These are phyloP conservation scores for Lophura nycthemera DNA, from an alignment of 2,113 vertebrate genomes.

Conservation along the genomic window DNA sequence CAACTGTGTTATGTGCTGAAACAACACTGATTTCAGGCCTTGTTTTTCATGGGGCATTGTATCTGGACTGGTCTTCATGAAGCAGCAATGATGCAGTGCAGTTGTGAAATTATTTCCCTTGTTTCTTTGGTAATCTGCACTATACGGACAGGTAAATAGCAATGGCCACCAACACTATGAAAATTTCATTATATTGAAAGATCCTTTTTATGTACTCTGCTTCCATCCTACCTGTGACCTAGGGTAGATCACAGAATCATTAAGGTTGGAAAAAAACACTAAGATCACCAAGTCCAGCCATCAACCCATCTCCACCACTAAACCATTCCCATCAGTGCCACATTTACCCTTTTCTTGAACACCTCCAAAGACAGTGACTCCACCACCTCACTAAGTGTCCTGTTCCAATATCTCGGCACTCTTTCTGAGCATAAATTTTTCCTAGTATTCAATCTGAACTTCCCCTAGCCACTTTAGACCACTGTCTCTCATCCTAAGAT, in stretches of 20 bases:
- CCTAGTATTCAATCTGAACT: too few species aligned
- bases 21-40: not conserved
- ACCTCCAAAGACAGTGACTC: too few species aligned
- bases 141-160: not conserved
- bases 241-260: not conserved
- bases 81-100: not conserved
- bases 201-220: not conserved
- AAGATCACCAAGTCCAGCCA: too few species aligned
- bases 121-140: not conserved
- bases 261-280: too few species aligned
- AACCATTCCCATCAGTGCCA: too few species aligned
- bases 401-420: too few species aligned
- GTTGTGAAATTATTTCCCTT: fast-evolving
- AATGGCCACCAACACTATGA: fast-evolving
- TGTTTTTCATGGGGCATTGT: not conserved
- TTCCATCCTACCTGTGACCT: not conserved
- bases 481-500: not conserved
- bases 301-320: too few species aligned
- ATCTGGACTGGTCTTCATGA: not conserved
- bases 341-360: too few species aligned
- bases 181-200: not conserved
- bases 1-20: not conserved
- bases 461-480: too few species aligned
- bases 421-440: too few species aligned
- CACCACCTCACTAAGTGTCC: too few species aligned